phyloP scores from a whole-genome alignment of 2,797 vertebrate species.

The Silurus aristotelis region DNA sequence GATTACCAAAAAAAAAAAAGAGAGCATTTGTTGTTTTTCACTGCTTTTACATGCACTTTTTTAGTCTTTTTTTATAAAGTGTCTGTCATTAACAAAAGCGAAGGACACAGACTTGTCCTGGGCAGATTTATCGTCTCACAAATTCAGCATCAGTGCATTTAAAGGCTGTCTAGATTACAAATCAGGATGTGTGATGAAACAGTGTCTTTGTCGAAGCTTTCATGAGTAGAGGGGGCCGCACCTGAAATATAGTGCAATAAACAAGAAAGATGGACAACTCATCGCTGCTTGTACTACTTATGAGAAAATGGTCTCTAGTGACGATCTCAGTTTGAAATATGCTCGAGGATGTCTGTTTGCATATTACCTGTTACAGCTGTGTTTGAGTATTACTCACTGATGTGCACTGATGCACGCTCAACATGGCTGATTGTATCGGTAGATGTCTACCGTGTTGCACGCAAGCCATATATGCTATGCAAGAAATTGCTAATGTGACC shows the following conservation, averaged over 20 bases:
- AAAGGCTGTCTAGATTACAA: conserved; percentile 43
- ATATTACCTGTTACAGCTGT: background rate
- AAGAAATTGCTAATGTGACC: background rate
- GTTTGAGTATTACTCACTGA: background rate
- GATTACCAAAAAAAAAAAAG: conserved; percentile 42
- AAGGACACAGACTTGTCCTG: conserved; percentile 23
- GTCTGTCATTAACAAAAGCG: conserved; percentile 34
- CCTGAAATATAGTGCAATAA: conserved; percentile 44
- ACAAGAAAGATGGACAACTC: conserved; percentile 20
- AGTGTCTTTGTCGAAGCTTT: conserved; percentile 38
- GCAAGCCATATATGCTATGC: background rate
- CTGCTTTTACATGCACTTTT: conserved; percentile 42
- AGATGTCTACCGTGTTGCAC: background rate
- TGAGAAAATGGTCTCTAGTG: background rate
- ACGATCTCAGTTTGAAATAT: background rate
- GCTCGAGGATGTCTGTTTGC: background rate
- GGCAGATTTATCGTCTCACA: conserved; percentile 40
- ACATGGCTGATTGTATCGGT: background rate
- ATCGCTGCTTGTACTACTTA: background rate
- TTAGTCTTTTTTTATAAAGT: background rate
- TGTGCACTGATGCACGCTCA: background rate
- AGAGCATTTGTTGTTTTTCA: conserved; percentile 13
- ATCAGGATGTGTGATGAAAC: conserved; percentile 22
- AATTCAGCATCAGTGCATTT: conserved; percentile 47
- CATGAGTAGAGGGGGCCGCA: conserved; percentile 25